Evolutionary conservation across 2,888 invertebrate genomes (phyloP).

Genomic region (Sarcophaga carnaria): DNA sequence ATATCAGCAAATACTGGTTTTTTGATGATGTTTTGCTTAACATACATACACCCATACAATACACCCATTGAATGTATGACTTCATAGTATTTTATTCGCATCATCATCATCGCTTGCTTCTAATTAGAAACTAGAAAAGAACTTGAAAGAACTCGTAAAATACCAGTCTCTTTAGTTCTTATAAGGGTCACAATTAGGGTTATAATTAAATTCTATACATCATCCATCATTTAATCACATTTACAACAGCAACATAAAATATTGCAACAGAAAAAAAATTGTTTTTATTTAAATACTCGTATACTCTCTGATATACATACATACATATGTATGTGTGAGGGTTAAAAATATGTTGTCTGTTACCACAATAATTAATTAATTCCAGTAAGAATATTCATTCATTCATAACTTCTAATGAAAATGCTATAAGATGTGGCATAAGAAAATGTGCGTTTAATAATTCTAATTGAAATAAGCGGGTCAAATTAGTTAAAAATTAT

Average conservation of each 20-base stretch:
- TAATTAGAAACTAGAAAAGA: background rate
- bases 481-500: conserved; percentile 80
- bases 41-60: no score
- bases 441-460: conserved; percentile 64
- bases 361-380: conserved; percentile 74
- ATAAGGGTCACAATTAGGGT: conserved; percentile 78
- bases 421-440: conserved; percentile 60
- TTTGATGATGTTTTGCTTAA: background rate
- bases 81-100: background rate
- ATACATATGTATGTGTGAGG: conserved; percentile 29
- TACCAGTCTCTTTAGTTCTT: conserved; percentile 11
- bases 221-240: conserved; percentile 79
- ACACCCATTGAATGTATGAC: background rate
- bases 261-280: conserved; percentile 38
- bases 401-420: conserved; percentile 45
- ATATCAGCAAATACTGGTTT: background rate
- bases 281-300: background rate
- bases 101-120: background rate
- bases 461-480: conserved; percentile 76
- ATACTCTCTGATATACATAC: background rate
- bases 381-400: conserved; percentile 59
- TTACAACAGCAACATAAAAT: conserved; percentile 17
- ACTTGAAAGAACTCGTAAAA: conserved; percentile 1
- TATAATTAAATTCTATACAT: conserved; percentile 78
- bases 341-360: conserved; percentile 70